Evolutionary conservation across 1,140 invertebrate genomes (phyloP).

Genomic region (Drosophila ficusphila): DNA sequence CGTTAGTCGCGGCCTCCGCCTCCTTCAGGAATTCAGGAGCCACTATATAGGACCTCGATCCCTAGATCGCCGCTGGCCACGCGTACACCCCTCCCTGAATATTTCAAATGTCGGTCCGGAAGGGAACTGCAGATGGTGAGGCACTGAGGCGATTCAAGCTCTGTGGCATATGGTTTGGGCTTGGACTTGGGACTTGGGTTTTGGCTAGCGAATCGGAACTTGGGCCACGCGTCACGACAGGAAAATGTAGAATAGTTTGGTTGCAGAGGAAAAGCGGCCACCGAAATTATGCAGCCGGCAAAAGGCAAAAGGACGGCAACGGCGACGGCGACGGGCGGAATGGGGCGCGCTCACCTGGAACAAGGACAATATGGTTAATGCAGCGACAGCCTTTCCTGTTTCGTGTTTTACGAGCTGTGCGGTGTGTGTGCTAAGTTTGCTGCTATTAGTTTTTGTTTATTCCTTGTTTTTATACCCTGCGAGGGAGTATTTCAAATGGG

Average conservation of each 20-base stretch:
- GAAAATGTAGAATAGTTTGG: constrained; percentile 44
- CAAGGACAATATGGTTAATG: constrained; percentile 77
- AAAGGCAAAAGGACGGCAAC: too few relatives aligned
- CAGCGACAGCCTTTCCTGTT: constrained; percentile 73
- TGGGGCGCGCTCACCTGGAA: constrained; percentile 74
- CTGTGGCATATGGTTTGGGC: constrained; percentile 46
- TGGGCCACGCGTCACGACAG: constrained; percentile 73
- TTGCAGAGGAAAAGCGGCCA: constrained; percentile 50
- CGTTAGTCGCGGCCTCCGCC: constrained; percentile 52
- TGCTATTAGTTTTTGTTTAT: constrained; percentile 75
- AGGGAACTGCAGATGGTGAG: constrained; percentile 55
- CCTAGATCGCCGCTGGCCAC: constrained; percentile 57
- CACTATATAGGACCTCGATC: constrained; percentile 25
- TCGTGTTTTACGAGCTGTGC: constrained; percentile 47
- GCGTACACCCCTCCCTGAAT: constrained; percentile 17
- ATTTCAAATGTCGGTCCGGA: constrained; percentile 6
- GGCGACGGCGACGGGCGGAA: constrained; percentile 28
- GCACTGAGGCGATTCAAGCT: constrained; percentile 64
- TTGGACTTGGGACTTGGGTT: constrained; percentile 7
- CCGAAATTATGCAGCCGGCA: constrained; percentile 63
- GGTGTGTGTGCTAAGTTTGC: constrained; percentile 32
- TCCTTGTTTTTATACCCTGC: constrained; percentile 30
- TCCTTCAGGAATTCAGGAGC: background rate
- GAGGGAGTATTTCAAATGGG: constrained; percentile 20
- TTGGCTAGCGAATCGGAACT: constrained; percentile 24